Evolutionary conservation across 2,113 vertebrate genomes (phyloP).

Genomic region (Oncorhynchus keta): DNA sequence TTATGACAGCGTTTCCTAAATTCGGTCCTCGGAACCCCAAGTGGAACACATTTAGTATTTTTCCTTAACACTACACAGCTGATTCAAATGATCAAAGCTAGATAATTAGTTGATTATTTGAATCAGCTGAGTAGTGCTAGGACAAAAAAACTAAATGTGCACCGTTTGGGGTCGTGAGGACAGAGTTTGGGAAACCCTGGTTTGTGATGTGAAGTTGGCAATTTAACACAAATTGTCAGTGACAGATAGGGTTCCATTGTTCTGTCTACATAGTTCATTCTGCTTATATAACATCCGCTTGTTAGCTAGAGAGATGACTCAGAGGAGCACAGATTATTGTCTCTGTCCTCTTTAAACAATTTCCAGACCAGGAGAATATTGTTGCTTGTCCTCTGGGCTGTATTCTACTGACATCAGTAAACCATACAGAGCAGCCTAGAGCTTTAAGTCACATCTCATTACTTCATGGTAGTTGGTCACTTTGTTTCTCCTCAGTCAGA

Average conservation of each 20-base stretch:
- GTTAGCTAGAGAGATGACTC: slow-evolving; percentile 5
- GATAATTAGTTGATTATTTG: too few species aligned
- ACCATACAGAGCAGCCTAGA: background rate
- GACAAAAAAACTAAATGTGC: too few species aligned
- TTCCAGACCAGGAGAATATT: background rate
- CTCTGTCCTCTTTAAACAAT: slow-evolving; percentile 16
- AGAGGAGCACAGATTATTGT: background rate
- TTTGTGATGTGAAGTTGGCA: too few species aligned
- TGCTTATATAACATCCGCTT: background rate
- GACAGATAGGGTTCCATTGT: background rate
- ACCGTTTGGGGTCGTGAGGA: too few species aligned
- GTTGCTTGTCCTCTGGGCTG: background rate
- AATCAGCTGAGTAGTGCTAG: too few species aligned
- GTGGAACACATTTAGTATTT: too few species aligned
- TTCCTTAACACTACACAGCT: too few species aligned
- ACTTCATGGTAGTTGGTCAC: background rate
- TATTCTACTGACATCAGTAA: background rate
- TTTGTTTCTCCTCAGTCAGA: slow-evolving; percentile 8
- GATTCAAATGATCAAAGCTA: too few species aligned
- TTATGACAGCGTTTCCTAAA: too few species aligned
- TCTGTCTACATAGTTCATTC: slow-evolving; percentile 7
- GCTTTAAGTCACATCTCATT: slow-evolving; percentile 14
- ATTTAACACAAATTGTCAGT: slow-evolving; percentile 9
- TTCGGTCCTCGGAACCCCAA: too few species aligned
- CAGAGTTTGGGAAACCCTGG: too few species aligned